Percentiles rank a stretch among this genome's conserved stretches.
These are phyloP conservation scores for Echinometra lucunter DNA, from an alignment of 53 echinoderm and acorn worm genomes.

Conservation along the genomic window DNA sequence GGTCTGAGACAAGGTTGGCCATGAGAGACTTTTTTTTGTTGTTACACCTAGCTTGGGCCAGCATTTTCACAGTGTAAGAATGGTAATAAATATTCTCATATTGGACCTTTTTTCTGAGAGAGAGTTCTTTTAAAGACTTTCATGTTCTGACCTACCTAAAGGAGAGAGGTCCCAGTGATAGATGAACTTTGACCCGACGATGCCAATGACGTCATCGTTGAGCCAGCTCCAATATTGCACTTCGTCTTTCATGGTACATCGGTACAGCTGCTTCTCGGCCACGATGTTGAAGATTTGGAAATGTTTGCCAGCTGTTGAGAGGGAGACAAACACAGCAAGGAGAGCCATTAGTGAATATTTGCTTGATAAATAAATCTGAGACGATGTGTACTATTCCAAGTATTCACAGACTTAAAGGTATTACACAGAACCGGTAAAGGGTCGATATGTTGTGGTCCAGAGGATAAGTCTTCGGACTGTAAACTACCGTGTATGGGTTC, in stretches of 20 bases:
- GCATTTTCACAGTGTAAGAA: no score
- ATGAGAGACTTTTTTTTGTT: no score
- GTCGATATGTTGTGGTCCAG: no score
- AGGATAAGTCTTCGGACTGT: no score
- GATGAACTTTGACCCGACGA: slow-evolving; percentile 92
- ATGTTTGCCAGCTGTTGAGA: slow-evolving; percentile 85
- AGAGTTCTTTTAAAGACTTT: no score
- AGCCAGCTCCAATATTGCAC: slow-evolving; percentile 99
- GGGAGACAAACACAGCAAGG: slow-evolving; percentile 26
- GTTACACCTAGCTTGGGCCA: no score
- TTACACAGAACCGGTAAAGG: not conserved
- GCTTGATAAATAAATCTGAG: slow-evolving; percentile 11
- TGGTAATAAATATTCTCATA: no score
- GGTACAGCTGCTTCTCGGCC: slow-evolving; percentile 88
- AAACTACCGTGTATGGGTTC: no score
- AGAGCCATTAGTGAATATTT: slow-evolving; percentile 39
- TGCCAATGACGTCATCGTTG: slow-evolving; percentile 96
- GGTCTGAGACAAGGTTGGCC: no score
- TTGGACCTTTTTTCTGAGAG: no score
- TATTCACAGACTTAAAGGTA: not conserved
- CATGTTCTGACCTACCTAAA: slow-evolving; percentile 72
- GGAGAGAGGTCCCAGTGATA: slow-evolving; percentile 99
- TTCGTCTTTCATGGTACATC: slow-evolving; percentile 93
- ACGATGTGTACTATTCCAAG: not conserved
- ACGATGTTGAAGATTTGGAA: slow-evolving; percentile 98